phyloP scores from a whole-genome alignment of 2,113 vertebrate genomes.

The Siphamia tubifer region DNA sequence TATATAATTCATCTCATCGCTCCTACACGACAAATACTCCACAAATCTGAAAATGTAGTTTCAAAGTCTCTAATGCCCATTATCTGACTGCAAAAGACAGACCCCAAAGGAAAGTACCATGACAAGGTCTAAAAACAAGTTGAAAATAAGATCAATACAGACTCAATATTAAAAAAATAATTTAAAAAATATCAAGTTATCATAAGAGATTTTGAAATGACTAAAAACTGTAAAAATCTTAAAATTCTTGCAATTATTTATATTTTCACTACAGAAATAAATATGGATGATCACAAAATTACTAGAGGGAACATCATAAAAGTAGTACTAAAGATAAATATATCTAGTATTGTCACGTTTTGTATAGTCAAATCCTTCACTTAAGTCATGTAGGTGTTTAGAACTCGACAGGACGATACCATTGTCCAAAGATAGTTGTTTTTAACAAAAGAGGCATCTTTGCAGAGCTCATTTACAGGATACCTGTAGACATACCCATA shows the following conservation, averaged over 20 bases:
- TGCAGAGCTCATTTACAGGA: neutral
- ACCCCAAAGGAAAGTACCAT: neutral
- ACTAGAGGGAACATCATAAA: neutral
- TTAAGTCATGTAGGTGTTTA: neutral
- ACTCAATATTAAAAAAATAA: neutral
- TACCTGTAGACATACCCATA: neutral
- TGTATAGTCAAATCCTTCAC: neutral
- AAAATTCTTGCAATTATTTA: conserved; percentile 27
- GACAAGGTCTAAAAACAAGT: neutral
- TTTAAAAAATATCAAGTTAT: neutral
- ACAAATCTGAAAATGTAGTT: no score
- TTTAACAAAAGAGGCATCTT: neutral
- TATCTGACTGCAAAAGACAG: neutral
- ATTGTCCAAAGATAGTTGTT: neutral
- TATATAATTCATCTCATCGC: neutral
- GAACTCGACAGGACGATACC: neutral
- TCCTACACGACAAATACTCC: neutral
- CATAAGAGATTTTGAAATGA: neutral
- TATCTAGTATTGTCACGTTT: neutral
- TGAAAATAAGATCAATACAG: neutral
- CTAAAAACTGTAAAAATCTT: neutral
- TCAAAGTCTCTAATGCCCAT: neutral
- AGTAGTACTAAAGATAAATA: neutral
- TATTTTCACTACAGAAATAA: conserved; percentile 50
- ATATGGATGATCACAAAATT: conserved; percentile 17